These are phyloP conservation scores for Palythoa caribaeorum DNA, from an alignment of 92 coral and sea anemone genomes.

Conservation along the genomic window DNA sequence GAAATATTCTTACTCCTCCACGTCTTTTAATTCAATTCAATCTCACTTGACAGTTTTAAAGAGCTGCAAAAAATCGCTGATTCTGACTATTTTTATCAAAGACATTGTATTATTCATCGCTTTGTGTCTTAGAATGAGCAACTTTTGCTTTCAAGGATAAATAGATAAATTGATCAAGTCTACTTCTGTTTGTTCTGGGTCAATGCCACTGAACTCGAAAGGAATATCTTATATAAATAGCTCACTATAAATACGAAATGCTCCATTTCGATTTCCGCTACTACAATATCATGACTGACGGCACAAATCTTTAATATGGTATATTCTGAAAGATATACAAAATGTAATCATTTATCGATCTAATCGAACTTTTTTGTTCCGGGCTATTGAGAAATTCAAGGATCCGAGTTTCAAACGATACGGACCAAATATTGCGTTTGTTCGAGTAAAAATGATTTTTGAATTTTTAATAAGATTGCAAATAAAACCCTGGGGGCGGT, in stretches of 20 bases:
- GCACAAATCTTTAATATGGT: neutral
- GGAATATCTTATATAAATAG: neutral
- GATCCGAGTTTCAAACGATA: neutral
- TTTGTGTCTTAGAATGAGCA: neutral
- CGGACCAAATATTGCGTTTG: conserved; percentile 22
- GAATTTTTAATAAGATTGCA: conserved; percentile 27
- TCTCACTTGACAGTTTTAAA: neutral
- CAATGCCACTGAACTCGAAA: neutral
- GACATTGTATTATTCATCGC: neutral
- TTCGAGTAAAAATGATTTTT: conserved; percentile 24
- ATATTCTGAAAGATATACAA: neutral
- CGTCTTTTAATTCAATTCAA: neutral
- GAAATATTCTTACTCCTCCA: no score
- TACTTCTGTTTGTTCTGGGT: conserved; percentile 7
- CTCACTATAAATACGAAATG: neutral
- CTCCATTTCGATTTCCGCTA: neutral
- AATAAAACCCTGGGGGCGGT: conserved; percentile 27
- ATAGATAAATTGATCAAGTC: neutral
- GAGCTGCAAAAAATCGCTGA: neutral
- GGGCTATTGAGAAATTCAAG: neutral
- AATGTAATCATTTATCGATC: neutral
- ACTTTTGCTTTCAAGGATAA: neutral
- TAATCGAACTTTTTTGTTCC: conserved; percentile 8
- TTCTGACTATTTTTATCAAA: neutral
- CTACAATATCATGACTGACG: neutral